A percentile compares a stretch with the other conserved stretches of the same genome.
Evolutionary conservation across 2,888 invertebrate species (phyloP).

Genomic region (Augiades crinisus): DNA sequence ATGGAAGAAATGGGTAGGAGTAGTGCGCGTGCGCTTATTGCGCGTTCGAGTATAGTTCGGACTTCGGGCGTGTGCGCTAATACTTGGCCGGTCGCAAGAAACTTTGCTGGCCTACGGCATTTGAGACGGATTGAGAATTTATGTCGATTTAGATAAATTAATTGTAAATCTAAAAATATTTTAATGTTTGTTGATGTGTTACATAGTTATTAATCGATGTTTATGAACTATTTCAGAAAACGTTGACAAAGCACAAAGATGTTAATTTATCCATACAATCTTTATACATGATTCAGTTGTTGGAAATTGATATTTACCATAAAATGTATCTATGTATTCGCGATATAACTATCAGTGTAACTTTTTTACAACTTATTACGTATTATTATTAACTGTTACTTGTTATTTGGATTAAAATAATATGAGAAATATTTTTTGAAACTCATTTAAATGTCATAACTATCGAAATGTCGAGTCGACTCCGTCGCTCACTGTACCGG

Average conservation of each 20-base stretch:
- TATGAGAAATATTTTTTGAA: constrained; percentile 19
- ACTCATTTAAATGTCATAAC: constrained; percentile 18
- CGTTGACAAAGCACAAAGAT: constrained; percentile 11
- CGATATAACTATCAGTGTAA: not conserved
- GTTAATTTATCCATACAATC: not conserved
- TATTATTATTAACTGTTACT: not conserved
- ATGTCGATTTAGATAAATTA: constrained; percentile 12
- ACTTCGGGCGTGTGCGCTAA: not conserved
- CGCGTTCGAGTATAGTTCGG: not conserved
- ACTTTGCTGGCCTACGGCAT: not conserved
- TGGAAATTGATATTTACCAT: not conserved
- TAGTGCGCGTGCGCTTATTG: no score
- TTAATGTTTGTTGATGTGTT: constrained; percentile 25
- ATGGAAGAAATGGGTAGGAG: no score
- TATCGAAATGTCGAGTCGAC: not conserved
- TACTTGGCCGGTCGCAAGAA: not conserved
- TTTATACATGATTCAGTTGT: not conserved
- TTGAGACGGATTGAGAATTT: constrained; percentile 1
- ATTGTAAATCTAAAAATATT: constrained; percentile 19
- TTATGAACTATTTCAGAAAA: constrained; percentile 19
- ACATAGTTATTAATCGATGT: constrained; percentile 25
- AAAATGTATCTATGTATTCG: not conserved
- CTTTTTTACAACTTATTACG: not conserved
- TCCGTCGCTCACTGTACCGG: not conserved
- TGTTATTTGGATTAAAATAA: not conserved